Percentiles rank a stretch among this genome's conserved stretches.
Conservation (phyloP, 2,113 vertebrate species). For the Pteronura brasiliensis region DNA sequence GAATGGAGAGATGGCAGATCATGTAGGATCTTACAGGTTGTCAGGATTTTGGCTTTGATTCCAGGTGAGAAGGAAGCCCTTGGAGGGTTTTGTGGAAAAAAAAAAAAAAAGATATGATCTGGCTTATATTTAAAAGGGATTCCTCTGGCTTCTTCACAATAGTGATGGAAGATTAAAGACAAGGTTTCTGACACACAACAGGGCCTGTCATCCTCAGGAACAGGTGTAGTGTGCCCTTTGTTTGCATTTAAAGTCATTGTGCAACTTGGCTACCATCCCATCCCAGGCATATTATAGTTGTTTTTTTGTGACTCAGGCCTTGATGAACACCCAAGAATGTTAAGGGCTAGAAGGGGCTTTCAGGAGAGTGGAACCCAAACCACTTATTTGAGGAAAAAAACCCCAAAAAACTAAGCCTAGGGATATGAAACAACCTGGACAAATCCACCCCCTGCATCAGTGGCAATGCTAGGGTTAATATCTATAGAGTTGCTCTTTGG, state of each 20-base stretch:
- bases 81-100: background rate
- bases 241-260: background rate
- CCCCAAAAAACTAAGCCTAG: background rate
- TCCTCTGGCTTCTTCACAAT: background rate
- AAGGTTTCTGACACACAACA: conserved; percentile 2
- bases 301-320: background rate
- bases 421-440: background rate
- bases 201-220: background rate
- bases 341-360: background rate
- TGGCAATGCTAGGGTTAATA: background rate
- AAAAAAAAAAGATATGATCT: background rate
- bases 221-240: background rate
- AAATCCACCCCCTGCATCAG: accelerated
- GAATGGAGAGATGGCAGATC: background rate
- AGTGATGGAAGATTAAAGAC: conserved; percentile 24
- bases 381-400: background rate
- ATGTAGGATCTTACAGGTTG: background rate
- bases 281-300: background rate
- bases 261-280: background rate
- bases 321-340: background rate
- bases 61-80: background rate
- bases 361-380: background rate
- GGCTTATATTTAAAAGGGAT: conserved; percentile 23
- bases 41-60: background rate
- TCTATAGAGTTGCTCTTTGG: background rate